phyloP scores from a whole-genome alignment of 2,888 invertebrate species.

The Rhogogaster chlorosoma region DNA sequence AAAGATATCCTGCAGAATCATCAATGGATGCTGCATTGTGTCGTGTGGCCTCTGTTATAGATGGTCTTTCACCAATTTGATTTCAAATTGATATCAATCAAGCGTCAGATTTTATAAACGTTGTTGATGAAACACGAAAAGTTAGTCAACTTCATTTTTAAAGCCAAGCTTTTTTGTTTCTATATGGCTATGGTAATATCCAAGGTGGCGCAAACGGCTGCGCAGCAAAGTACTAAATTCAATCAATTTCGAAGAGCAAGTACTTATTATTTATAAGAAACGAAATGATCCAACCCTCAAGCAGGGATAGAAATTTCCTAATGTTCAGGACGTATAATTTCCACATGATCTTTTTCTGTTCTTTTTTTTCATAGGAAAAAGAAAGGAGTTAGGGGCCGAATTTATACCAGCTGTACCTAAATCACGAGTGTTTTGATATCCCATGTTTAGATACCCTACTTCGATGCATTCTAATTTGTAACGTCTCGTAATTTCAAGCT shows the following conservation, averaged over 20 bases:
- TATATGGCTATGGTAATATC: background rate
- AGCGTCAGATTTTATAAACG: background rate
- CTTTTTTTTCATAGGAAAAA: background rate
- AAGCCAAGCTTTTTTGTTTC: background rate
- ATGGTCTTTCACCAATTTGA: background rate
- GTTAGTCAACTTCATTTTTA: background rate
- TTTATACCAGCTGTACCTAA: background rate
- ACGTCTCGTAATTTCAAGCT: slow-evolving; percentile 6
- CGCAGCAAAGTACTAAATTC: background rate
- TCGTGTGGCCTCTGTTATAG: background rate
- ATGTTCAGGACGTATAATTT: background rate
- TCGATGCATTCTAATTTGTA: background rate
- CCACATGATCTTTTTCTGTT: background rate
- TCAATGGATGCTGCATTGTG: background rate
- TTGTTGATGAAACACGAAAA: background rate
- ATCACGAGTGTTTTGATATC: background rate
- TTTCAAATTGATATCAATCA: background rate
- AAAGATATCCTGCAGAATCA: background rate
- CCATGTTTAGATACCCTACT: slow-evolving; percentile 25
- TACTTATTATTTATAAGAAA: background rate
- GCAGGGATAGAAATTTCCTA: background rate
- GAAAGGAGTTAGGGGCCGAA: background rate
- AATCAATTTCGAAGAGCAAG: background rate
- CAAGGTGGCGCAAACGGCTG: background rate
- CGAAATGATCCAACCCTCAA: background rate